Conservation (phyloP, 1,140 invertebrate genomes). For the Zaprionus davidi region DNA sequence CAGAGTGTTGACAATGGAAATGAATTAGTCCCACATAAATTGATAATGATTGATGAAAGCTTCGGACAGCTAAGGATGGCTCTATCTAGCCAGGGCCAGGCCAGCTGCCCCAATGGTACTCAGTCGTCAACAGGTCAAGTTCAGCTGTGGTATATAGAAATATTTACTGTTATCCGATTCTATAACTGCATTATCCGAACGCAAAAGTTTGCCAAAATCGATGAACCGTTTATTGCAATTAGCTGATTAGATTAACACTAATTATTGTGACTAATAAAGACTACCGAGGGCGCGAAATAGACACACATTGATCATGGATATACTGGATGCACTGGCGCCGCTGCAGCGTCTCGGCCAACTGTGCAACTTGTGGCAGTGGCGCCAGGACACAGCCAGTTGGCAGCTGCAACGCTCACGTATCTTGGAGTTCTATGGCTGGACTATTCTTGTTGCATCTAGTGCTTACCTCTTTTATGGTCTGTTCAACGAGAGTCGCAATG, state of each 20-base stretch:
- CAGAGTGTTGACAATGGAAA: constrained; percentile 31
- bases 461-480: constrained; percentile 55
- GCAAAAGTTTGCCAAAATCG: constrained; percentile 6
- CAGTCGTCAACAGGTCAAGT: constrained; percentile 10
- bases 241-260: constrained; percentile 23
- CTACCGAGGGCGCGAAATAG: background rate
- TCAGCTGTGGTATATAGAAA: background rate
- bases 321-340: constrained; percentile 47
- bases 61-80: background rate
- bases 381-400: constrained; percentile 21
- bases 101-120: background rate
- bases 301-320: constrained; percentile 53
- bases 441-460: constrained; percentile 37
- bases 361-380: constrained; percentile 63
- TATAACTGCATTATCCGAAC: background rate
- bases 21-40: constrained; percentile 41
- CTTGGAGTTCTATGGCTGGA: constrained; percentile 62
- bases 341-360: constrained; percentile 58
- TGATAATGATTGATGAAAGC: constrained; percentile 67
- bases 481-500: constrained; percentile 42
- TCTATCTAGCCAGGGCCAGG: background rate
- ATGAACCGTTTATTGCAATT: constrained; percentile 24
- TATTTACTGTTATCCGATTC: background rate
- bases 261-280: constrained; percentile 27
- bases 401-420: constrained; percentile 45